Conservation (phyloP, 2,797 vertebrate species). For the Epinephelus malabaricus region DNA sequence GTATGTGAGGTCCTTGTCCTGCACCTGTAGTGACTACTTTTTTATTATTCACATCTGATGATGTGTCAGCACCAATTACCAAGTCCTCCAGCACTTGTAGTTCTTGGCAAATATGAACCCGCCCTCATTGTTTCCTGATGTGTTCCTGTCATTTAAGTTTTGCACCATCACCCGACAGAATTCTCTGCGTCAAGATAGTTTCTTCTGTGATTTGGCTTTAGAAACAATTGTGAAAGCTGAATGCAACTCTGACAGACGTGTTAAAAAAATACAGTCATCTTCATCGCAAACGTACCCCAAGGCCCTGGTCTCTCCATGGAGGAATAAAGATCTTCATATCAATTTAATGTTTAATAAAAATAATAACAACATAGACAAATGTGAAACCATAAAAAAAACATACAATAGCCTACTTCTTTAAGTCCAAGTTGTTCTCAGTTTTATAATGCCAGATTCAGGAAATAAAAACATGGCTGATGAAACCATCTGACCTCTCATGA, state of each 20-base stretch:
- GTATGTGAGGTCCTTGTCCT: conserved; percentile 14
- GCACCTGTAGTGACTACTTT: conserved; percentile 20
- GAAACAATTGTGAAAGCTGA: background rate
- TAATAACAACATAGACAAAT: conserved; percentile 66
- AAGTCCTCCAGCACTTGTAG: background rate
- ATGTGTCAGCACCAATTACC: conserved; percentile 44
- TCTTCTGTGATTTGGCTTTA: background rate
- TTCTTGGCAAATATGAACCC: conserved; percentile 37
- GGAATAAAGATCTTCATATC: conserved; percentile 79
- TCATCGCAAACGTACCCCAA: conserved; percentile 41
- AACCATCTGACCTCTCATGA: conserved; percentile 18
- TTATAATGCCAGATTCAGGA: conserved; percentile 64
- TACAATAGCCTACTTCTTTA: conserved; percentile 56
- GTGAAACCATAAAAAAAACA: conserved; percentile 60
- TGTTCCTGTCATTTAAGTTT: conserved; percentile 6
- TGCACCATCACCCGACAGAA: background rate
- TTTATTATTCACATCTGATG: conserved; percentile 18
- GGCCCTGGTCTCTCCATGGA: conserved; percentile 72
- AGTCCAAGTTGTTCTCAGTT: conserved; percentile 52
- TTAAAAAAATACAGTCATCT: background rate
- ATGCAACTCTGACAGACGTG: background rate
- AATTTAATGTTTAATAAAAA: conserved; percentile 71
- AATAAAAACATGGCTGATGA: conserved; percentile 14
- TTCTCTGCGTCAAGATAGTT: background rate
- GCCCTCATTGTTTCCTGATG: background rate